Evolutionary conservation across 2,113 vertebrate genomes (phyloP).

Genomic region (Neodontobutis hainanensis): DNA sequence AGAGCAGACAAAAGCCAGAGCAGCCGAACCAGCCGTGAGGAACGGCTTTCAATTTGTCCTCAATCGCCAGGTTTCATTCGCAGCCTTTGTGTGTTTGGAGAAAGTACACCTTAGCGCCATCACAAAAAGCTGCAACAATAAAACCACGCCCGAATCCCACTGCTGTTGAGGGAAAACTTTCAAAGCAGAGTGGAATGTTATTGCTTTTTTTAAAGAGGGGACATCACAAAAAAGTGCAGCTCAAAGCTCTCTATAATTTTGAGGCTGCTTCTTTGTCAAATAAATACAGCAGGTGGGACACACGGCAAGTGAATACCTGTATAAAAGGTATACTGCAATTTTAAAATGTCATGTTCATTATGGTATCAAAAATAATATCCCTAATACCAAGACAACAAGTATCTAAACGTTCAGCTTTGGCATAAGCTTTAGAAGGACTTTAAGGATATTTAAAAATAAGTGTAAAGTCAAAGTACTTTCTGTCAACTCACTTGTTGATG

Average conservation of each 20-base stretch:
- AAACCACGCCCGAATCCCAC: constrained; percentile 22
- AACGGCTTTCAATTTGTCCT: constrained; percentile 66
- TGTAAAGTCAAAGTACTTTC: no score
- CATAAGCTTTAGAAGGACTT: no score
- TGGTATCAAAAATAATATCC: no score
- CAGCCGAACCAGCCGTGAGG: constrained; percentile 61
- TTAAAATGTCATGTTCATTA: neutral
- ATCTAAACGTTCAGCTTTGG: no score
- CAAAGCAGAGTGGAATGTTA: constrained; percentile 37
- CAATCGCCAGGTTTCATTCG: constrained; percentile 46
- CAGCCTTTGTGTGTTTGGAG: constrained; percentile 53
- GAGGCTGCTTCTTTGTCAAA: neutral
- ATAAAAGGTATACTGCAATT: neutral
- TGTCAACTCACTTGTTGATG: no score
- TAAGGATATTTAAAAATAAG: no score
- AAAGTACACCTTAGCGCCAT: constrained; percentile 29
- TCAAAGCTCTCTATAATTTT: constrained; percentile 13
- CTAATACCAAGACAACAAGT: no score
- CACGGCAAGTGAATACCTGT: no score
- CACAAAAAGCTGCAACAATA: constrained; percentile 54
- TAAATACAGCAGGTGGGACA: constrained; percentile 16
- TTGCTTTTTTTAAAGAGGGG: constrained; percentile 28
- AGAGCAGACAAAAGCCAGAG: constrained; percentile 55
- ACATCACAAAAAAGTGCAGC: constrained; percentile 28
- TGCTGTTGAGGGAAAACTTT: constrained; percentile 28